Conservation (phyloP, 1,140 invertebrate genomes). For the Drosophila subpulchrella region DNA sequence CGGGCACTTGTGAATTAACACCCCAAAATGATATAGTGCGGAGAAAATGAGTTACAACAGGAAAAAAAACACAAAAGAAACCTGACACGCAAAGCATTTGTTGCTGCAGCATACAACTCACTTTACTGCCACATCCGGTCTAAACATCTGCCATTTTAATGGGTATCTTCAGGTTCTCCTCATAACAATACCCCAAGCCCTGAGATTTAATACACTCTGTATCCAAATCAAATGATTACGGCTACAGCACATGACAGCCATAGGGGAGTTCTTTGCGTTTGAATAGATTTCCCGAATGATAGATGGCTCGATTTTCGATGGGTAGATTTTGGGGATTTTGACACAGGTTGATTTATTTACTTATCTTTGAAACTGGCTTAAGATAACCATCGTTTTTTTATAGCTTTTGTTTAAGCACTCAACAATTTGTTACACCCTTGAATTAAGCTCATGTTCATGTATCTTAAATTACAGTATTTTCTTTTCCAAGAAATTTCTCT, state of each 20-base stretch:
- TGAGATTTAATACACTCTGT: slow-evolving; percentile 38
- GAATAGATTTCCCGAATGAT: slow-evolving; percentile 37
- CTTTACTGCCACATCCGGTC: slow-evolving; percentile 18
- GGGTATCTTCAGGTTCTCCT: slow-evolving; percentile 46
- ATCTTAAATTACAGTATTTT: not conserved
- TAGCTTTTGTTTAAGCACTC: too few relatives aligned
- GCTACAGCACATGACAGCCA: slow-evolving; percentile 68
- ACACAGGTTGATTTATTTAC: slow-evolving; percentile 38
- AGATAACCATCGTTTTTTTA: not conserved
- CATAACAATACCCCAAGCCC: slow-evolving; percentile 54
- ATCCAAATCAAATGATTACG: slow-evolving; percentile 72
- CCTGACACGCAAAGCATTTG: slow-evolving; percentile 48
- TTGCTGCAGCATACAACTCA: slow-evolving; percentile 36
- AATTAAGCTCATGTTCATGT: slow-evolving; percentile 3
- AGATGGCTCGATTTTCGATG: slow-evolving; percentile 46
- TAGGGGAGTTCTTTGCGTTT: slow-evolving; percentile 9
- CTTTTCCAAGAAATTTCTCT: not conserved
- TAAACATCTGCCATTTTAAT: slow-evolving; percentile 47
- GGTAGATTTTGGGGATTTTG: slow-evolving; percentile 18
- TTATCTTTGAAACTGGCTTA: slow-evolving; percentile 6
- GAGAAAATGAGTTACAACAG: slow-evolving; percentile 23
- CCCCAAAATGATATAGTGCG: slow-evolving; percentile 22
- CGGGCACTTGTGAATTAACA: slow-evolving; percentile 9
- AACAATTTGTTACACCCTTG: slow-evolving; percentile 12
- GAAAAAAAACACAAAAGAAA: slow-evolving; percentile 25